These are phyloP conservation scores for Drosophila santomea DNA, from an alignment of 1,140 invertebrate genomes.

Conservation along the genomic window DNA sequence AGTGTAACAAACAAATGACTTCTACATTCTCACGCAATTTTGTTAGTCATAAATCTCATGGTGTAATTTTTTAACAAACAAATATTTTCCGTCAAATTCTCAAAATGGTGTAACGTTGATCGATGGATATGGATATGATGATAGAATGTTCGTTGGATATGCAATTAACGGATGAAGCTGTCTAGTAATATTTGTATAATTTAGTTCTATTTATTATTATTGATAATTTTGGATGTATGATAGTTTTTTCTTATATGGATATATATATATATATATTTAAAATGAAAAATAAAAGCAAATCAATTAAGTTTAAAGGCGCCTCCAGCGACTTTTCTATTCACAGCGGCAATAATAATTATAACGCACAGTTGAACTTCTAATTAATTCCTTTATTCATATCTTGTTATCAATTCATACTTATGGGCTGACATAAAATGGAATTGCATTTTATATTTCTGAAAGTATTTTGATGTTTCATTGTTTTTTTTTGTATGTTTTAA, in stretches of 20 bases:
- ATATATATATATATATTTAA: constrained; percentile 56
- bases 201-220: constrained; percentile 82
- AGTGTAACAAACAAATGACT: constrained; percentile 66
- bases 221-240: constrained; percentile 81
- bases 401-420: constrained; percentile 72
- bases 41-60: constrained; percentile 75
- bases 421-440: constrained; percentile 74
- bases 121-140: constrained; percentile 4
- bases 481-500: constrained; percentile 11
- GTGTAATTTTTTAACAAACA: constrained; percentile 70
- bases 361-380: constrained; percentile 36
- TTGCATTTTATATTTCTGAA: constrained; percentile 64
- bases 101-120: constrained; percentile 39
- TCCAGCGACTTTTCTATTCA: neutral
- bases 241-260: constrained; percentile 78
- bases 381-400: constrained; percentile 79
- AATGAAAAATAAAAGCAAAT: constrained; percentile 77
- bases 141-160: constrained; percentile 44
- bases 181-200: constrained; percentile 83
- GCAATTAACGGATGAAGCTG: constrained; percentile 62
- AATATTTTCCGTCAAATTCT: constrained; percentile 53
- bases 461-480: constrained; percentile 41
- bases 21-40: constrained; percentile 80
- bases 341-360: neutral
- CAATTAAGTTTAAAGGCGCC: constrained; percentile 66